Conservation (phyloP, 2,797 vertebrate species). For the Simalia tracyae region DNA sequence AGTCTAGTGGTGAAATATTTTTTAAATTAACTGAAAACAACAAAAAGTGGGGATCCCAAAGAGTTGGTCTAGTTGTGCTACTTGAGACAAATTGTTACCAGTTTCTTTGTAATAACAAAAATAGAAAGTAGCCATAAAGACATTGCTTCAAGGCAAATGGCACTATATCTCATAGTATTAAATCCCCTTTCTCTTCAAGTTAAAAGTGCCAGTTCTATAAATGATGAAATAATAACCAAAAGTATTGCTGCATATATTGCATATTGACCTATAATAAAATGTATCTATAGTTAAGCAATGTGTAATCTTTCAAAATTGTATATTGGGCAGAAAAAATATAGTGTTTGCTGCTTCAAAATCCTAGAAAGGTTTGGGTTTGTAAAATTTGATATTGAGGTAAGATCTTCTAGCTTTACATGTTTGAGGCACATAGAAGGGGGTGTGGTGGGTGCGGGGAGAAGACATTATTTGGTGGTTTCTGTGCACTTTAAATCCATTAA, state of each 20-base stretch:
- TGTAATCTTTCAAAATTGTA: constrained; percentile 47
- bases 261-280: constrained; percentile 54
- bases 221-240: constrained; percentile 46
- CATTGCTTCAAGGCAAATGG: constrained; percentile 3
- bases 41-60: constrained; percentile 17
- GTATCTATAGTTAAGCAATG: constrained; percentile 43
- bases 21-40: constrained; percentile 52
- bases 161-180: constrained; percentile 56
- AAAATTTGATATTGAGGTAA: constrained; percentile 47
- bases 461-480: constrained; percentile 62
- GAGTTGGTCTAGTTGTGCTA: constrained; percentile 57
- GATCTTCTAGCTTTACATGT: constrained; percentile 48
- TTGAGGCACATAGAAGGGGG: constrained; percentile 40
- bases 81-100: constrained; percentile 48
- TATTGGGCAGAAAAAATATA: constrained; percentile 39
- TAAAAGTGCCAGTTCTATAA: constrained; percentile 40
- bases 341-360: constrained; percentile 42
- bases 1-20: constrained; percentile 58
- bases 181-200: constrained; percentile 37
- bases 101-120: constrained; percentile 26
- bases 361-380: constrained; percentile 54
- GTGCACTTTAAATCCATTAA: constrained; percentile 77
- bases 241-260: constrained; percentile 68
- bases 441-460: constrained; percentile 51
- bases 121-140: not conserved